phyloP scores from a whole-genome alignment of 2,113 vertebrate species.

The Motacilla tschutschensis region DNA sequence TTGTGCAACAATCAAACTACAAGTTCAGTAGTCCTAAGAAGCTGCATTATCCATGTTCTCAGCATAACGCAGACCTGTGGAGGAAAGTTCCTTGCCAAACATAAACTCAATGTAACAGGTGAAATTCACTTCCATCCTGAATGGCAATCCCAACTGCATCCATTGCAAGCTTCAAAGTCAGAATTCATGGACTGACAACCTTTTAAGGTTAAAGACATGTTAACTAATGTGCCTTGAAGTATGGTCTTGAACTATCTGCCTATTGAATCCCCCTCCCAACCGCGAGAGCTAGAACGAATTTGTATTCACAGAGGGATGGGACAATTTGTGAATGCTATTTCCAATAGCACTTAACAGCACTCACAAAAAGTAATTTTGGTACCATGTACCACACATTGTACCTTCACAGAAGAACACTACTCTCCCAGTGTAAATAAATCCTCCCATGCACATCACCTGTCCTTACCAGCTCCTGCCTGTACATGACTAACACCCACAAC shows the following conservation, averaged over 20 bases:
- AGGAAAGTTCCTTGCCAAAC: not conserved
- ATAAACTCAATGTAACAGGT: not conserved
- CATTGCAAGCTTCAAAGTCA: not conserved
- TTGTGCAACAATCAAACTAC: not conserved
- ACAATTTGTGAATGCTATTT: not conserved
- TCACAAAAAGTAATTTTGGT: not conserved
- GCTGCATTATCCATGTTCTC: not conserved
- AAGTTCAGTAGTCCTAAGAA: not conserved
- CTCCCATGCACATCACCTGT: not conserved
- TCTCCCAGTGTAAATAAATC: conserved; percentile 6
- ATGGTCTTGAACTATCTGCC: not conserved
- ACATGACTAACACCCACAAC: not conserved
- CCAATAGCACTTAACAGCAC: not conserved
- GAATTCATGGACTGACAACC: not conserved
- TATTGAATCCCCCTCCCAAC: not conserved
- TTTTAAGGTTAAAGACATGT: not conserved
- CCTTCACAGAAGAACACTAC: not conserved
- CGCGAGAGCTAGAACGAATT: not conserved
- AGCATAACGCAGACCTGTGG: not conserved
- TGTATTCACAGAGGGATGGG: not conserved
- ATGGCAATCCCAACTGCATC: not conserved
- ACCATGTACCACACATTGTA: not conserved
- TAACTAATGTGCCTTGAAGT: not conserved
- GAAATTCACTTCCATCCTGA: not conserved
- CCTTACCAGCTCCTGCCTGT: not conserved